These are phyloP conservation scores for Tenthredo scrophulariae DNA, from an alignment of 2,888 invertebrate genomes.

Conservation along the genomic window DNA sequence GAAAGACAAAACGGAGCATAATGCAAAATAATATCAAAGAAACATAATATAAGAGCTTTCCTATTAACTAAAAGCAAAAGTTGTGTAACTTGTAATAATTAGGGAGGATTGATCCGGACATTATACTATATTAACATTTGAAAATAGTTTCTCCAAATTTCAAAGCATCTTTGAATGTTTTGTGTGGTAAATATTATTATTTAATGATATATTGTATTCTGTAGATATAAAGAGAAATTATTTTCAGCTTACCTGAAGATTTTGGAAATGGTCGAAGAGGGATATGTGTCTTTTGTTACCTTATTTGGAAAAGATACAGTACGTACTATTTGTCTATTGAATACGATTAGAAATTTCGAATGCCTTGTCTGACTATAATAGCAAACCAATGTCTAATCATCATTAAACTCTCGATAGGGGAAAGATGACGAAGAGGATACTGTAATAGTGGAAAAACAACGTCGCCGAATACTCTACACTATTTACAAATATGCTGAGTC, in stretches of 20 bases:
- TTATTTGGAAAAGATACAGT: constrained; percentile 67
- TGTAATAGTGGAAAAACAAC: constrained; percentile 66
- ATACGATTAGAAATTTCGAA: constrained; percentile 1
- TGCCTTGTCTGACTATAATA: background rate
- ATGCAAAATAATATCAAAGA: background rate
- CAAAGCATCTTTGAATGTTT: background rate
- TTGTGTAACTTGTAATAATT: background rate
- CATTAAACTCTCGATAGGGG: constrained; percentile 61
- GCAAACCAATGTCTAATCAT: background rate
- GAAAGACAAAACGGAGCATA: background rate
- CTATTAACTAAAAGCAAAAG: background rate
- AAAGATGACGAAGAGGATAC: constrained; percentile 69
- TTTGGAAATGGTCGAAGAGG: constrained; percentile 68
- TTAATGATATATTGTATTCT: background rate
- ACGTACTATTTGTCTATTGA: constrained; percentile 17
- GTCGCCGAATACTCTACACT: constrained; percentile 65
- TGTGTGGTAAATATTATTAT: background rate
- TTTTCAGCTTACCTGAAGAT: constrained; percentile 60
- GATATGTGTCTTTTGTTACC: constrained; percentile 66
- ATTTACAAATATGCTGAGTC: constrained; percentile 67
- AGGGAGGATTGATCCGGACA: background rate
- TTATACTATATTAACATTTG: background rate
- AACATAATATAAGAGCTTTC: background rate
- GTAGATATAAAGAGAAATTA: background rate
- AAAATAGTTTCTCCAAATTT: background rate